Conservation (phyloP, 53 echinoderm and acorn worm species). For the Astropecten irregularis region DNA sequence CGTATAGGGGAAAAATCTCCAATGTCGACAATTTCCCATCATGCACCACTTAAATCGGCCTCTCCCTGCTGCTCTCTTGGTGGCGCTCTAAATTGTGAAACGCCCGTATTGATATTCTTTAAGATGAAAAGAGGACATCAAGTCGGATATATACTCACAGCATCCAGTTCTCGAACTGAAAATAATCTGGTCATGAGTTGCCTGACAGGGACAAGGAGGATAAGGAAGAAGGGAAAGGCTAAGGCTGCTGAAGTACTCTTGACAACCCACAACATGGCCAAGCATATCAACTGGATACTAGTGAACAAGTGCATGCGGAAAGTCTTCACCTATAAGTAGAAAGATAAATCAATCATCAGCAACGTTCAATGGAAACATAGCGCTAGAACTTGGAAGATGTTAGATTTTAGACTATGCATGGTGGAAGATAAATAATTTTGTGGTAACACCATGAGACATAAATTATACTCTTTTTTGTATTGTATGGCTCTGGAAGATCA, state of each 20-base stretch:
- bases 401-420: neutral
- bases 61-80: too few species aligned
- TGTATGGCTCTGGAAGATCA: too few species aligned
- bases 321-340: constrained; percentile 63
- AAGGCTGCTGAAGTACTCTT: constrained; percentile 76
- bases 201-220: constrained; percentile 77
- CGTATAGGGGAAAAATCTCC: too few species aligned
- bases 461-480: too few species aligned
- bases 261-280: constrained; percentile 79
- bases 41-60: too few species aligned
- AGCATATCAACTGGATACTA: constrained; percentile 72
- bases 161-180: constrained; percentile 76
- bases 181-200: constrained; percentile 65
- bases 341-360: neutral
- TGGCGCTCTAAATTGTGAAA: too few species aligned
- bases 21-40: too few species aligned
- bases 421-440: neutral
- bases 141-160: constrained; percentile 62
- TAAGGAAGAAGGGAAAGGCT: constrained; percentile 89
- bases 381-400: neutral
- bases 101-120: neutral
- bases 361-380: neutral
- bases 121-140: neutral
- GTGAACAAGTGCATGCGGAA: constrained; percentile 93
- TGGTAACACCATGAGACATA: too few species aligned